Conservation (phyloP, 2,888 invertebrate genomes). For the Sminthurinus aureus region DNA sequence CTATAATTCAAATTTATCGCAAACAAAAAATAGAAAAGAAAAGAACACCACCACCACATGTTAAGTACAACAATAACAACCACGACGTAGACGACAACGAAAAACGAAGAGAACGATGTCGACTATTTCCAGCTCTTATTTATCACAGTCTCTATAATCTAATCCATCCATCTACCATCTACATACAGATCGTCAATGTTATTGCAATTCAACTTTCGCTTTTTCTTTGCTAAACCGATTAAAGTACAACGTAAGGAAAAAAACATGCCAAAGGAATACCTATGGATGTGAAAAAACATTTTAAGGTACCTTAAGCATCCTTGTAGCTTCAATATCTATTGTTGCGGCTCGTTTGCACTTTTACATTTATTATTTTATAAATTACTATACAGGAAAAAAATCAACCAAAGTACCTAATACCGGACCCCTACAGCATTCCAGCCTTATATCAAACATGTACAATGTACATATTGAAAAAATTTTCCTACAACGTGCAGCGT, state of each 20-base stretch:
- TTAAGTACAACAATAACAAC: too few species aligned
- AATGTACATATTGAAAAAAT: not conserved
- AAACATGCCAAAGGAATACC: not conserved
- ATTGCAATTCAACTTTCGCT: not conserved
- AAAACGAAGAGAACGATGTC: too few species aligned
- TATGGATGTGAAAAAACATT: not conserved
- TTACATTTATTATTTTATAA: too few species aligned
- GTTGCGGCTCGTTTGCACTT: too few species aligned
- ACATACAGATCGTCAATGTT: not conserved
- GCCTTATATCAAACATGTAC: not conserved
- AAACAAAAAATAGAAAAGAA: too few species aligned
- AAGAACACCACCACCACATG: too few species aligned
- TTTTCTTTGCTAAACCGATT: not conserved
- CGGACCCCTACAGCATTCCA: too few species aligned
- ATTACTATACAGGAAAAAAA: too few species aligned
- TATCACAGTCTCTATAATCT: not conserved
- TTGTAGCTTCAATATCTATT: not conserved
- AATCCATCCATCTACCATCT: too few species aligned
- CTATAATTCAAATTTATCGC: too few species aligned
- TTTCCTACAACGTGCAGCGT: not conserved
- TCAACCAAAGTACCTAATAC: not conserved
- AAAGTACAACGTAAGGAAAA: not conserved
- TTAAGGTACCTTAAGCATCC: constrained; percentile 19
- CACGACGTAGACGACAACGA: too few species aligned
- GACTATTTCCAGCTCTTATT: too few species aligned